Base-by-base conservation (phyloP, 2,888 invertebrate genomes). In the Eubasilissa splendida region DNA sequence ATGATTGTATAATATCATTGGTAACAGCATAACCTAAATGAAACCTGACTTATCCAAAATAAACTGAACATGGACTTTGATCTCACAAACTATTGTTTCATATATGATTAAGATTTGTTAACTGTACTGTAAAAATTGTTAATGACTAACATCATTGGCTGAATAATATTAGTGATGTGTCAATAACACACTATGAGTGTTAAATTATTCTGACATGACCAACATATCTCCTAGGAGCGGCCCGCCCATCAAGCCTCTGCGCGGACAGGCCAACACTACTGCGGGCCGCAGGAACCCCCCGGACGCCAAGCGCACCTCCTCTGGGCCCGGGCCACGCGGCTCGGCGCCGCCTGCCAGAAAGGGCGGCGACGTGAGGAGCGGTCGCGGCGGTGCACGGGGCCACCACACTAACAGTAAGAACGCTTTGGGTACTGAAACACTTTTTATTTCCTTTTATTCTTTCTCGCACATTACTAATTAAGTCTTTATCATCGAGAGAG, bases 191-290 rank as follows among this genome's bases (percentile, higher is more conserved):
- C 7, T 42, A 42, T 1, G 7, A 42, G 4, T 42, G 7, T 42
- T 42, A 42, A 42, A 7, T 42, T 42, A 4, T 42, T 7, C 42
- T 42, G 42, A 42, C 42, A 42, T 7, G 10, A 0, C 42, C 7
- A 42, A 7, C 42, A 65, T 66, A 53, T 68, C 58, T 76, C 73
- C 14, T 82, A 84, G 73, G 86, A 90, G 90, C 86, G 89, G 87
- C 63, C 89, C 89, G 8, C 87, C 89, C 2, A 85, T 89, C 86
- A 89, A 89, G 84, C 90, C 90, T 10, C 71, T 80, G 52, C 66
- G 83, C 58, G 82, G 82, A 4, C 82, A 83, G 56, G 83, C 83
- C 42, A 84, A 83, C 66, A 81, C 80, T 8, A 89, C 89, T 22
- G 87, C 89, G n/a, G 75, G 89, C 88, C 53, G 87, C 88, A 63